phyloP scores from a whole-genome alignment of 2,888 invertebrate species.

The Yponomeuta malinellus region DNA sequence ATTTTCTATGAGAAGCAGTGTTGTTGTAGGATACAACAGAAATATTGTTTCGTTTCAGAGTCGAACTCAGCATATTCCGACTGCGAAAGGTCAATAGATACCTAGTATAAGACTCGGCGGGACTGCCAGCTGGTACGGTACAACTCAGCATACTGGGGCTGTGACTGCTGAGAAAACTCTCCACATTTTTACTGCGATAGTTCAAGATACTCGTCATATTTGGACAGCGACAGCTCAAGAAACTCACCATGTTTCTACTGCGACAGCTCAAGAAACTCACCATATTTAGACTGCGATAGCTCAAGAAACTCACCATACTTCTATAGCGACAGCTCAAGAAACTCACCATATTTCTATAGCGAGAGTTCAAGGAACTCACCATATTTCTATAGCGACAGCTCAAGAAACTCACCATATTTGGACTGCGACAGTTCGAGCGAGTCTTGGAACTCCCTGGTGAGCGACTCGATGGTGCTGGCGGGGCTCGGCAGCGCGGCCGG shows the following conservation, averaged over 20 bases:
- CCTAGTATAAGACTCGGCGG: too few relatives aligned
- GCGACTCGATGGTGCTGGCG: conserved; percentile 85
- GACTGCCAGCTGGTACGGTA: too few relatives aligned
- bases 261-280: neutral
- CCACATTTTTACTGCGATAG: too few relatives aligned
- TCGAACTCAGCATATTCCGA: too few relatives aligned
- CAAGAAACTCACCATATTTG: conserved; percentile 28
- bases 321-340: neutral
- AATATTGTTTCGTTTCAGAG: too few relatives aligned
- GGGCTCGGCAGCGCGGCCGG: conserved; percentile 81
- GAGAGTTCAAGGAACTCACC: neutral
- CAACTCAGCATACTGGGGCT: too few relatives aligned
- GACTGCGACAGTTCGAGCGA: conserved; percentile 78
- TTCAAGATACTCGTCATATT: too few relatives aligned
- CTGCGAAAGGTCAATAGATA: too few relatives aligned
- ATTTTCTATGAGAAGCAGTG: too few relatives aligned
- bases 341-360: neutral
- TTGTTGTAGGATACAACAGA: too few relatives aligned
- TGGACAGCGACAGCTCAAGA: too few relatives aligned
- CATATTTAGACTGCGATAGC: neutral
- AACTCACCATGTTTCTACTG: neutral
- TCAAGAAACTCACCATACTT: neutral
- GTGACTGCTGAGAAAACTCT: too few relatives aligned
- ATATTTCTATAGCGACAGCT: neutral
- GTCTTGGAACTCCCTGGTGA: conserved; percentile 89